phyloP scores from a whole-genome alignment of 2,797 vertebrate species.

The Pampus argenteus region DNA sequence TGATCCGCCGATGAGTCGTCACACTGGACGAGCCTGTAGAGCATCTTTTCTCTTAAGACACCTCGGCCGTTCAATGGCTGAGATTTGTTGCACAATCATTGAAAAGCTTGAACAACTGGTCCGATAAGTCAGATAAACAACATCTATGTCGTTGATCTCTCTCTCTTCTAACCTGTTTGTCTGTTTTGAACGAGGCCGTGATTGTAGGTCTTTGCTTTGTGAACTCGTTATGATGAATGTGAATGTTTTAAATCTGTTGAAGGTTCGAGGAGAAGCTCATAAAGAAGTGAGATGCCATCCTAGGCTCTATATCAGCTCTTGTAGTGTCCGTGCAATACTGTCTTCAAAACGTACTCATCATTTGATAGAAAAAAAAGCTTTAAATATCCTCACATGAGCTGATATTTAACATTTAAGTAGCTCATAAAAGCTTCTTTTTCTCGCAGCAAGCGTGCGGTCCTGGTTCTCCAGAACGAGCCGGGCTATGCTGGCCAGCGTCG shows the following conservation, averaged over 20 bases:
- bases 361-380: background rate
- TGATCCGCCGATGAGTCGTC: conserved; percentile 43
- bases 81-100: conserved; percentile 84
- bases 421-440: background rate
- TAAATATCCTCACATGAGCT: background rate
- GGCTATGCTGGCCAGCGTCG: conserved; percentile 92
- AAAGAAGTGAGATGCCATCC: background rate
- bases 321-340: background rate
- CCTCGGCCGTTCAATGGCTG: conserved; percentile 51
- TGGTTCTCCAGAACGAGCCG: conserved; percentile 97
- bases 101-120: conserved; percentile 79
- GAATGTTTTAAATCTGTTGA: too few species aligned
- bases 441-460: conserved; percentile 94
- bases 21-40: conserved; percentile 83
- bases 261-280: background rate
- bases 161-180: conserved; percentile 65
- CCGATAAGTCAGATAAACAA: conserved; percentile 56
- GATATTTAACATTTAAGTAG: too few species aligned
- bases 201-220: conserved; percentile 48
- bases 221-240: conserved; percentile 1
- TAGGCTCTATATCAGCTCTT: background rate
- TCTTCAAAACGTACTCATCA: too few species aligned
- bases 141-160: conserved; percentile 40
- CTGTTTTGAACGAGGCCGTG: conserved; percentile 55
- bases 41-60: conserved; percentile 72